These are phyloP conservation scores for Sebastes melanostomus DNA, from an alignment of 2,797 vertebrate species.

Conservation along the genomic window DNA sequence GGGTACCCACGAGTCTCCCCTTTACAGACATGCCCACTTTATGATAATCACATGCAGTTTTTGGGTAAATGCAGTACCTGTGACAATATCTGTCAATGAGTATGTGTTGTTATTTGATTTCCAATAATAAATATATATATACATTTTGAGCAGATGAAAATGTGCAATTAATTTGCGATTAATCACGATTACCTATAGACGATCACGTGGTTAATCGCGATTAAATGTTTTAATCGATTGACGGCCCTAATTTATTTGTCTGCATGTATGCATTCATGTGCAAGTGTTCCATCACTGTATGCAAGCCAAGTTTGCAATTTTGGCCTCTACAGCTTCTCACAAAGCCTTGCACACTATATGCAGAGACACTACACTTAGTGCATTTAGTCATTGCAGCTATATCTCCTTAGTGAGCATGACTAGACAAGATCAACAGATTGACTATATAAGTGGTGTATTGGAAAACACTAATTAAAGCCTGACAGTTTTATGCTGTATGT, in stretches of 20 bases:
- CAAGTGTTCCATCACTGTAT: neutral
- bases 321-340: neutral
- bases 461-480: neutral
- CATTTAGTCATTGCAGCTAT: neutral
- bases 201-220: too few species aligned
- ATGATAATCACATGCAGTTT: too few species aligned
- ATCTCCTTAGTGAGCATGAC: neutral
- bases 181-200: too few species aligned
- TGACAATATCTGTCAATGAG: too few species aligned
- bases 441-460: slow-evolving; percentile 9
- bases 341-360: neutral
- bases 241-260: neutral
- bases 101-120: too few species aligned
- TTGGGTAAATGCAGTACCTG: too few species aligned
- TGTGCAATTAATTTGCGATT: too few species aligned
- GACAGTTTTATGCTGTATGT: neutral
- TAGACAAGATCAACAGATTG: slow-evolving; percentile 19
- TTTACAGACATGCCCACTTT: too few species aligned
- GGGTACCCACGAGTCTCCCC: too few species aligned
- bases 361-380: neutral
- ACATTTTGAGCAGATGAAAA: too few species aligned
- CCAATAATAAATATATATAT: too few species aligned
- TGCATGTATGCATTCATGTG: neutral
- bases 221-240: too few species aligned
- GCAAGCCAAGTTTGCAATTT: neutral